These are phyloP conservation scores for Schizopygopsis pylzovi DNA, from an alignment of 2,797 vertebrate species.

Conservation along the genomic window DNA sequence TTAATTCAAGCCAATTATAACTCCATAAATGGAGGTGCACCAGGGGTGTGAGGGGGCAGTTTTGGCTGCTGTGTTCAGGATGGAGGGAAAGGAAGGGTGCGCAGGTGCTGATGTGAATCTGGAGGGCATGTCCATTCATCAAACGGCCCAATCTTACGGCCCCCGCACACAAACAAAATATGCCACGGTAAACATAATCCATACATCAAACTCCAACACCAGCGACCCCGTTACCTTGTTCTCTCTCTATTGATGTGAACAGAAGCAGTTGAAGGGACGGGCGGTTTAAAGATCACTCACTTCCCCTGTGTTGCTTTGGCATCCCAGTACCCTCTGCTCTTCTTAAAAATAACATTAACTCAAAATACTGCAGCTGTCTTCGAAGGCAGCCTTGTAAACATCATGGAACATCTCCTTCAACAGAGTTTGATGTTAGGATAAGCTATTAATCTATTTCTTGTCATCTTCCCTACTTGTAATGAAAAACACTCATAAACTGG, in stretches of 20 bases:
- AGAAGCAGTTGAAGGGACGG: conserved; percentile 57
- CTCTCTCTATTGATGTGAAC: conserved; percentile 53
- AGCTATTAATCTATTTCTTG: not conserved
- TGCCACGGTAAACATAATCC: conserved; percentile 86
- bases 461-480: not conserved
- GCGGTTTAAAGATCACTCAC: conserved; percentile 40
- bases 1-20: conserved; percentile 61
- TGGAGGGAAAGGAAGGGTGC: conserved; percentile 68
- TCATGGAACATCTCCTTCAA: not conserved
- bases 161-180: conserved; percentile 81
- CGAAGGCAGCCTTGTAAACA: not conserved
- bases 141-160: conserved; percentile 76
- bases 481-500: not conserved
- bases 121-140: conserved; percentile 84
- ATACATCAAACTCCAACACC: conserved; percentile 80
- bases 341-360: not conserved
- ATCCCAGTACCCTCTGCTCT: conserved; percentile 52
- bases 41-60: conserved; percentile 49
- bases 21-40: conserved; percentile 62
- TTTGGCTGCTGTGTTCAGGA: conserved; percentile 45
- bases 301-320: conserved; percentile 33
- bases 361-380: conserved; percentile 3
- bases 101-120: conserved; percentile 79
- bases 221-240: conserved; percentile 71
- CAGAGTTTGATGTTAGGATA: too few relatives aligned